Conservation (phyloP, 2,797 vertebrate species). For the Coregonus suidteri region DNA sequence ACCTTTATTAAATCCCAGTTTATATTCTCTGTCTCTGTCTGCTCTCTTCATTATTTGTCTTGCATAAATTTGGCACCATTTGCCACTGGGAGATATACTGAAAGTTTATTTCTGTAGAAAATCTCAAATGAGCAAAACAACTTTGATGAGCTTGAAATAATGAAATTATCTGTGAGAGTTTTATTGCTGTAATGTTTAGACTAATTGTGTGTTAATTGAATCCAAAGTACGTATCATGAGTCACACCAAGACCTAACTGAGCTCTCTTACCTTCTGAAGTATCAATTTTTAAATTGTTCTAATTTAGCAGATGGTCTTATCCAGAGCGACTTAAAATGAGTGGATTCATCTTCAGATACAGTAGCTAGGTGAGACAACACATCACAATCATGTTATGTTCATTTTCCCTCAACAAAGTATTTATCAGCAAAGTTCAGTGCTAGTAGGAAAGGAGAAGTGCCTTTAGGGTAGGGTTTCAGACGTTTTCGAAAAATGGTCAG, state of each 20-base stretch:
- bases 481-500: too few relatives aligned
- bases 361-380: too few relatives aligned
- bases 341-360: too few relatives aligned
- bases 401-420: too few relatives aligned
- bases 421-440: too few relatives aligned
- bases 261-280: slow-evolving; percentile 7
- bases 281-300: too few relatives aligned
- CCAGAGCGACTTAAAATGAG: too few relatives aligned
- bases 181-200: background rate
- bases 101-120: slow-evolving; percentile 34
- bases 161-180: slow-evolving; percentile 9
- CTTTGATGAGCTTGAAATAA: slow-evolving; percentile 34
- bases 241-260: slow-evolving; percentile 28
- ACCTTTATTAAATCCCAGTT: slow-evolving; percentile 58
- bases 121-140: slow-evolving; percentile 41
- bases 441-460: too few relatives aligned
- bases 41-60: slow-evolving; percentile 44
- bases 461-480: too few relatives aligned
- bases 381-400: too few relatives aligned
- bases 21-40: slow-evolving; percentile 29
- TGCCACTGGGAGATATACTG: slow-evolving; percentile 33
- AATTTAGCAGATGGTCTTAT: too few relatives aligned
- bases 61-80: slow-evolving; percentile 32
- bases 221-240: slow-evolving; percentile 7
- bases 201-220: slow-evolving; percentile 51